Conservation (phyloP, 2,888 invertebrate species). For the Sabatieria punctata region DNA sequence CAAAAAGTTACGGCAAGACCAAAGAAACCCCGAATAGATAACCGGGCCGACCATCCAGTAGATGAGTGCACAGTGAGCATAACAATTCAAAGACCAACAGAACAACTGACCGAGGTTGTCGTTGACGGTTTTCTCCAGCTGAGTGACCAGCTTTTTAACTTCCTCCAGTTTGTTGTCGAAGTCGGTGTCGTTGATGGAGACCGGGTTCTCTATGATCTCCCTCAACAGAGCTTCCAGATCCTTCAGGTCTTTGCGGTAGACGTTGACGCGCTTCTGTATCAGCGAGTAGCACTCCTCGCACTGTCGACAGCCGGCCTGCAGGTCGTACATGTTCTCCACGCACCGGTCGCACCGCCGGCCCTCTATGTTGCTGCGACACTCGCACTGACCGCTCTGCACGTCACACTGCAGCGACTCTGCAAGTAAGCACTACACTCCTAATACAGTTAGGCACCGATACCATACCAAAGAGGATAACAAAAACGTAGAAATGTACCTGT, state of each 20-base stretch:
- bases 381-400: constrained; percentile 53
- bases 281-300: constrained; percentile 91
- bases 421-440: no score
- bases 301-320: constrained; percentile 49
- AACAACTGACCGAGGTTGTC: constrained; percentile 13
- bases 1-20: no score
- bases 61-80: no score
- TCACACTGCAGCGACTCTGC: constrained; percentile 68
- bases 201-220: constrained; percentile 83
- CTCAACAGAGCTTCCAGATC: constrained; percentile 55
- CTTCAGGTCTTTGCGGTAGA: constrained; percentile 53
- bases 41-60: no score
- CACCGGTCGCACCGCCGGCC: constrained; percentile 84
- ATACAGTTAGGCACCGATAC: no score
- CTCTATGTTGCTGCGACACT: constrained; percentile 50
- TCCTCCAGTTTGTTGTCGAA: constrained; percentile 65
- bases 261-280: constrained; percentile 65
- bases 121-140: constrained; percentile 55
- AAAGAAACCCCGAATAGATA: no score
- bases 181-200: constrained; percentile 69
- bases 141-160: constrained; percentile 56
- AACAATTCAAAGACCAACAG: no score
- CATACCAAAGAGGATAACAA: background rate
- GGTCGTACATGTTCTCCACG: constrained; percentile 83
- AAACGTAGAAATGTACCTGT: background rate